Percentiles rank a stretch among this genome's conserved stretches.
phyloP scores from a whole-genome alignment of 2,113 vertebrate genomes.

The Sprattus sprattus region DNA sequence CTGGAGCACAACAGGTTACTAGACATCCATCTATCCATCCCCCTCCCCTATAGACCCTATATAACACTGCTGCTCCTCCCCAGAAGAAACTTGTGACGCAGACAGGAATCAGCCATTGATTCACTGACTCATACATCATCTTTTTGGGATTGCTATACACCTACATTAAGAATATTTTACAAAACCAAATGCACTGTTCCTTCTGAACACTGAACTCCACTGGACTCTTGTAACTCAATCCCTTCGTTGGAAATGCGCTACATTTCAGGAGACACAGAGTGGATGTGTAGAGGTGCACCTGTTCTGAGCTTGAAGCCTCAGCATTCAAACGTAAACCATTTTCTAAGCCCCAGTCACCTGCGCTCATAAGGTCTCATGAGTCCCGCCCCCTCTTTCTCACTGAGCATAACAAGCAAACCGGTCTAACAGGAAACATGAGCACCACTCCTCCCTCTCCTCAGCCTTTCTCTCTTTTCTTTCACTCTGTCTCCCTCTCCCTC shows the following conservation, averaged over 20 bases:
- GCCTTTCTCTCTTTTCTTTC: conserved; percentile 16
- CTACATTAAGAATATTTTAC: too few species aligned
- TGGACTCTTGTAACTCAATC: not conserved
- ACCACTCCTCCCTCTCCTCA: conserved; percentile 56
- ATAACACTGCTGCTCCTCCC: not conserved
- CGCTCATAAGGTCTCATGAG: too few species aligned
- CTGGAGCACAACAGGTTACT: not conserved
- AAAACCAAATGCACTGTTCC: not conserved
- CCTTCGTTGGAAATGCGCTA: too few species aligned
- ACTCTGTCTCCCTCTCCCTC: not conserved
- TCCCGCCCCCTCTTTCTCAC: conserved; percentile 13
- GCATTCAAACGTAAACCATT: not conserved
- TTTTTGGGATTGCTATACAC: not conserved
- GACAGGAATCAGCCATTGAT: too few species aligned
- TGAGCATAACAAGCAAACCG: conserved; percentile 55
- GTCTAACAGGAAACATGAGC: conserved; percentile 60
- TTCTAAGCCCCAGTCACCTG: not conserved
- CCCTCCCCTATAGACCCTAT: not conserved
- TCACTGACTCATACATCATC: not conserved
- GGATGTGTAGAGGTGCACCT: not conserved
- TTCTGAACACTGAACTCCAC: not conserved
- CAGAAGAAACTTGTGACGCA: not conserved
- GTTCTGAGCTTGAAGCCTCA: not conserved
- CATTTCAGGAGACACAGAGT: too few species aligned
- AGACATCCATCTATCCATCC: not conserved